Conservation (phyloP, 2,888 invertebrate genomes). For the Callyntrura guangdongensis region DNA sequence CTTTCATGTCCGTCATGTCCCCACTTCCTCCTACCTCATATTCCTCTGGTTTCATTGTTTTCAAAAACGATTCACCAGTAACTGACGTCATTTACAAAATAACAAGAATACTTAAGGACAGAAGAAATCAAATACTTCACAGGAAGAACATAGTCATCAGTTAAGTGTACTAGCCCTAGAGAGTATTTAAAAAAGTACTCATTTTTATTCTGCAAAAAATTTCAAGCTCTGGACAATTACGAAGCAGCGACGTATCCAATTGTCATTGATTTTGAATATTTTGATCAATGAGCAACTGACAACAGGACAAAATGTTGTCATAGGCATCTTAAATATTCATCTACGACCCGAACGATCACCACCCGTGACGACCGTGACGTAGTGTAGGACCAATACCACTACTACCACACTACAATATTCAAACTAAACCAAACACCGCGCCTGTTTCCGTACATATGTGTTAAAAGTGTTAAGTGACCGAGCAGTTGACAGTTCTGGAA, state of each 20-base stretch:
- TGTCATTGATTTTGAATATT: background rate
- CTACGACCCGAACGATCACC: background rate
- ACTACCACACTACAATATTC: no score
- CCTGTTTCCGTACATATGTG: no score
- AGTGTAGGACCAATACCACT: no score
- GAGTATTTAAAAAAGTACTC: background rate
- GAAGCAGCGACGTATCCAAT: background rate
- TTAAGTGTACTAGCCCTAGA: background rate
- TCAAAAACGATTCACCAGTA: constrained; percentile 19
- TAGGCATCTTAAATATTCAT: background rate
- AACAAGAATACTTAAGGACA: no score
- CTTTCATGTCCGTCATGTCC: constrained; percentile 38
- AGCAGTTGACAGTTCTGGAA: no score
- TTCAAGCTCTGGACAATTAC: background rate
- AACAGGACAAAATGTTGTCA: background rate
- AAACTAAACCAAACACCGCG: no score
- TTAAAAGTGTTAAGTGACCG: no score
- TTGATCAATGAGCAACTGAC: background rate
- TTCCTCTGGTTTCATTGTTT: constrained; percentile 48
- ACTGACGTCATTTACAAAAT: constrained; percentile 43
- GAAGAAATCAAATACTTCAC: background rate
- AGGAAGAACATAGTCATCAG: background rate
- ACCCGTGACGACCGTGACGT: no score
- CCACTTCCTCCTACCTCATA: constrained; percentile 36
- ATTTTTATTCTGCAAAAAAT: background rate